Base-by-base conservation (phyloP, 2,113 vertebrate genomes). In the Lagopus leucura region DNA sequence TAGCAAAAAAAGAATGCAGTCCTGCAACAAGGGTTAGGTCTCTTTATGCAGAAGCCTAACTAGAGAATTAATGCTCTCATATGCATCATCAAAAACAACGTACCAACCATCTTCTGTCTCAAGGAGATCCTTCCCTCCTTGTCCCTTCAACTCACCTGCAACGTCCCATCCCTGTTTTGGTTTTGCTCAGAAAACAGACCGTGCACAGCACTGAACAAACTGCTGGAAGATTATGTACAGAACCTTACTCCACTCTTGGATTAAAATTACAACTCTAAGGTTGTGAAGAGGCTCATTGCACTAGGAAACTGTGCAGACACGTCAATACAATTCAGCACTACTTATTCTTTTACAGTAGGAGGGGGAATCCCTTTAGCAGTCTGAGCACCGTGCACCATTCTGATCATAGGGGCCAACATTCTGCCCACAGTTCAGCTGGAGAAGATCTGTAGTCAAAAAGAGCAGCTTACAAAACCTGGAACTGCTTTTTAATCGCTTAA, bases 381-480 rank as follows among this genome's bases (percentile, higher is more conserved):
- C 21, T 14, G 11, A 43, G 36, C 30, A 66, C 16, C 6, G 28
- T 0, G 2, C 1, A 2, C 4, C 19, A 24, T 66, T 43, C 45
- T n/a, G 55, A 4, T 43, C 24, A 13, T 50, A 47, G 38, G 40
- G 48, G 14, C 20, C 45, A 43, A 6, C 8, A 2, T 54, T n/a
- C 48, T 69, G 24, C 48, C 45, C 22, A 18, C 9, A 80, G 30
- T 1, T 48, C 22, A 66, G 58, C 34, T 84, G 30, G 16, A 43
- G 38, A 88, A 75, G 54, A 34, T n/a, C 77, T 69, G 1, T 0
- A 45, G 48, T 16, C 63, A 54, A 50, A 16, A 57, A 45, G 0
- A 52, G 11, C 58, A 78, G 19, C 15, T 36, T 45, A 14, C 48
- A 79, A 11, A 4, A 63, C 11, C 28, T 40, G 34, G n/a, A 82